Percentiles rank a stretch among this genome's conserved stretches.
phyloP scores from a whole-genome alignment of 2,797 vertebrate genomes.

The Crenichthys baileyi region DNA sequence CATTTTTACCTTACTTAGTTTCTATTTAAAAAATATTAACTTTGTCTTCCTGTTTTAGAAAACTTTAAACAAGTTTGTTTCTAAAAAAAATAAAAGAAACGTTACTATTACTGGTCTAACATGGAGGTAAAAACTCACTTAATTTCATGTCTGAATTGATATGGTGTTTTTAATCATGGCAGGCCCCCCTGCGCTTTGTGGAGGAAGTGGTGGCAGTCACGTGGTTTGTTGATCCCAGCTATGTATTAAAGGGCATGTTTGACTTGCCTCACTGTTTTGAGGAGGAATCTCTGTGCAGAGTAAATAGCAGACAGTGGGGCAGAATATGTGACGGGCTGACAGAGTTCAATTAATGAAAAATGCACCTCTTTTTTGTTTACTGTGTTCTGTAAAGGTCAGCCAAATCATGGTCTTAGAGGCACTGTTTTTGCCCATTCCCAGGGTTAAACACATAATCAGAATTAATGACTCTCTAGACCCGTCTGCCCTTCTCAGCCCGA shows the following conservation, averaged over 20 bases:
- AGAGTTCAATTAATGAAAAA: slow-evolving; percentile 91
- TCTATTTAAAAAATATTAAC: slow-evolving; percentile 15
- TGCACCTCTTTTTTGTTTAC: slow-evolving; percentile 92
- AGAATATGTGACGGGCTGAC: slow-evolving; percentile 85
- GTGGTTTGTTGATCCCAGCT: slow-evolving; percentile 74
- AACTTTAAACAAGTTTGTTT: slow-evolving; percentile 43
- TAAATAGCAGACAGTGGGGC: slow-evolving; percentile 85
- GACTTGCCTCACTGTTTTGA: slow-evolving; percentile 82
- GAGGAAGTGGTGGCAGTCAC: slow-evolving; percentile 73
- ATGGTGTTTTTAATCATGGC: slow-evolving; percentile 75
- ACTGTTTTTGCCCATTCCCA: slow-evolving; percentile 93
- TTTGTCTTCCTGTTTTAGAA: slow-evolving; percentile 30
- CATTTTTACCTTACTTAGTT: slow-evolving; percentile 5
- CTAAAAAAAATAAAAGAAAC: slow-evolving; percentile 7
- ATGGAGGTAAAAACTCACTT: slow-evolving; percentile 53
- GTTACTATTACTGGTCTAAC: slow-evolving; percentile 55
- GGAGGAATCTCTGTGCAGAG: slow-evolving; percentile 87
- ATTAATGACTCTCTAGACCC: slow-evolving; percentile 89
- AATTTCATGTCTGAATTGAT: slow-evolving; percentile 64
- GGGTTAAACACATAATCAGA: slow-evolving; percentile 96
- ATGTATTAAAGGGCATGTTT: slow-evolving; percentile 83
- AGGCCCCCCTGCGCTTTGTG: slow-evolving; percentile 66
- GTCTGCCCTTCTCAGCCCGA: slow-evolving; percentile 74
- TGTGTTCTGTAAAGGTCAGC: slow-evolving; percentile 92
- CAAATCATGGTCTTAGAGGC: slow-evolving; percentile 89